phyloP scores from a whole-genome alignment of 2,113 vertebrate species.

The Cromileptes altivelis region DNA sequence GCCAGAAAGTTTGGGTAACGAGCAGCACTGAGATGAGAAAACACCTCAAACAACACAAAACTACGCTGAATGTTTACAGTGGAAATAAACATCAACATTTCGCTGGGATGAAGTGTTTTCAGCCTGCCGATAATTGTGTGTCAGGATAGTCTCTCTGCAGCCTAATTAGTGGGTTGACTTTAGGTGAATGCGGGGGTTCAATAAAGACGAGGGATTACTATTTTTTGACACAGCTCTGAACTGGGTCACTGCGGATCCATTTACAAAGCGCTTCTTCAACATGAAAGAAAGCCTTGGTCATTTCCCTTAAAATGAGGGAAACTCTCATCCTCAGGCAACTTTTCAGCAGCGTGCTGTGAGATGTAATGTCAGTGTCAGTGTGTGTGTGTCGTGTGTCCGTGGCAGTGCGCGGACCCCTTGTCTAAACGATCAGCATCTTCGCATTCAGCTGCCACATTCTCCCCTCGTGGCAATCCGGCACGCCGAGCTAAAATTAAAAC shows the following conservation, averaged over 20 bases:
- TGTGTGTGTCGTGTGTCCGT: slow-evolving; percentile 12
- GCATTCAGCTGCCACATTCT: slow-evolving; percentile 47
- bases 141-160: slow-evolving; percentile 20
- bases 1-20: slow-evolving; percentile 51
- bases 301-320: slow-evolving; percentile 48
- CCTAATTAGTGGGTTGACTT: slow-evolving; percentile 49
- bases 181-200: slow-evolving; percentile 19
- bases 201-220: slow-evolving; percentile 12
- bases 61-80: slow-evolving; percentile 20
- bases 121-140: not conserved
- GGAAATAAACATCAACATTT: slow-evolving; percentile 33
- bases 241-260: slow-evolving; percentile 47
- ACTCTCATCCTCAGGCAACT: slow-evolving; percentile 45
- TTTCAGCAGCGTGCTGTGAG: slow-evolving; percentile 24
- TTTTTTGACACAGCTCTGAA: slow-evolving; percentile 37
- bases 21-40: slow-evolving; percentile 24
- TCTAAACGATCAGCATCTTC: slow-evolving; percentile 61
- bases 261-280: slow-evolving; percentile 42
- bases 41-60: slow-evolving; percentile 17
- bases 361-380: slow-evolving; percentile 12
- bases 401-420: not conserved
- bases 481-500: slow-evolving; percentile 70
- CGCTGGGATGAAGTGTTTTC: slow-evolving; percentile 22
- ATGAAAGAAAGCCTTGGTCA: slow-evolving; percentile 27
- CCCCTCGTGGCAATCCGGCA: slow-evolving; percentile 55